Base-by-base conservation (phyloP, 2,797 vertebrate species). In the Sphenodon punctatus region DNA sequence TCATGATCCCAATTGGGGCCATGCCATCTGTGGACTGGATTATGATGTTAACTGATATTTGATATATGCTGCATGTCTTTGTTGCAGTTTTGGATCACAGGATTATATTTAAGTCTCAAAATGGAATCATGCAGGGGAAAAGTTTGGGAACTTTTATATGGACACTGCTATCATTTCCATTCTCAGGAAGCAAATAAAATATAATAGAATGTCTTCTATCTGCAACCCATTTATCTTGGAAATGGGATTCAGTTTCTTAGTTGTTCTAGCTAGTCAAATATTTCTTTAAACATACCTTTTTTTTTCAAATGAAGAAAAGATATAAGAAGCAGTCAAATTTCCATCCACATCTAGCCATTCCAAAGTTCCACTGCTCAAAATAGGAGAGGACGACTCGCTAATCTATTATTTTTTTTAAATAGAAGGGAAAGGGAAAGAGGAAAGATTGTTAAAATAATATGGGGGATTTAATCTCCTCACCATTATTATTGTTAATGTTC, bases 401-500 rank as follows among this genome's bases (percentile, higher is more conserved):
- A 95, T 94, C 98, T 99, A 89, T 58, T n/a, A n/a, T n/a, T n/a
- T n/a, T n/a, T n/a, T n/a, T n/a, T 64, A 72, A 88, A 19, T 48
- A 61, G 7, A 74, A 46, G 81, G 27, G 1, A 34, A 3, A 15
- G 34, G n/a, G 70, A 43, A 48, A 58, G 15, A 68, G 38, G 14
- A 30, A 1, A 10, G 80, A 68, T 27, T 4, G 42, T 12, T 25
- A 69, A 12, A 73, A 36, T 30, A 55, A 69, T 4, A 2, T 39
- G 75, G 46, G 14, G 79, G 48, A 10, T 75, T 81, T 51, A 41
- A 72, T 69, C 6, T 34, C 51, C 65, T 34, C 6, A 7, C 36
- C 15, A 16, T 46, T 67, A 67, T 20, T 30, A n/a, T 11, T 1
- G 0, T 10, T 1, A 1, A 15, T 14, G 5, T 32, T 34, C 59